Base-by-base conservation (phyloP, 2,888 invertebrate genomes). In the Drosophila nr. perissopoda region DNA sequence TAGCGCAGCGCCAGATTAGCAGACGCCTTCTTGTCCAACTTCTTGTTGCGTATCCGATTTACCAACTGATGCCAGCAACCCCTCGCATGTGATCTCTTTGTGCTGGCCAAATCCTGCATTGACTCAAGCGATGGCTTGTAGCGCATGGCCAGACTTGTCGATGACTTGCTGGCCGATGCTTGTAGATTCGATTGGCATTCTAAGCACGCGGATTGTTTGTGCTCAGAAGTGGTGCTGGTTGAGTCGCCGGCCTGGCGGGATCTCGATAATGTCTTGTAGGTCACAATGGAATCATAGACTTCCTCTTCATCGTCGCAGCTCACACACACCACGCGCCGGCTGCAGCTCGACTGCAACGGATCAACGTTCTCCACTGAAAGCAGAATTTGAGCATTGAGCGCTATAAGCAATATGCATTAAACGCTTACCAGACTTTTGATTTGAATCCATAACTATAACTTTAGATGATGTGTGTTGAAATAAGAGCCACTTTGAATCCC, bases 291-390 rank as follows among this genome's bases (percentile, higher is more conserved):
- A 31, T 88, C 74, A 16, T 66, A 87, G 25, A 78, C 76, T 59
- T 87, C 87, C 61, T 79, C 87, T 3, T 83, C 89, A 6, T 60
- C 70, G 5, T 69, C 69, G 38, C 21, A 40, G 3, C 69, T 67
- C 31, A 80, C 80, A 87, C 90, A 87, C 77, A 86, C 76, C 25
- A 82, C 82, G 16, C 80, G 73, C 4, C 82, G 90, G 49, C 80
- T 86, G 63, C 74, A 67, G 60, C 74, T 72, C 25, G 86, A 83
- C 16, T 59, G 66, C 36, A 82, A 70, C 7, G 68, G 53, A 1
- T 18, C 66, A 64, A 74, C 62, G 49, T 58, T 65, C 10, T 79
- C 83, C 21, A 70, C 86, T 86, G 25, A 4, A 5, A 1, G 6
- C 5, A 40, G 18, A 42, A 27, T 7, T 25, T 46, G 1, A n/a